Percentiles rank a stretch among this genome's conserved stretches.
Evolutionary conservation across 2,113 vertebrate genomes (phyloP).

Genomic region (Heterotis niloticus): DNA sequence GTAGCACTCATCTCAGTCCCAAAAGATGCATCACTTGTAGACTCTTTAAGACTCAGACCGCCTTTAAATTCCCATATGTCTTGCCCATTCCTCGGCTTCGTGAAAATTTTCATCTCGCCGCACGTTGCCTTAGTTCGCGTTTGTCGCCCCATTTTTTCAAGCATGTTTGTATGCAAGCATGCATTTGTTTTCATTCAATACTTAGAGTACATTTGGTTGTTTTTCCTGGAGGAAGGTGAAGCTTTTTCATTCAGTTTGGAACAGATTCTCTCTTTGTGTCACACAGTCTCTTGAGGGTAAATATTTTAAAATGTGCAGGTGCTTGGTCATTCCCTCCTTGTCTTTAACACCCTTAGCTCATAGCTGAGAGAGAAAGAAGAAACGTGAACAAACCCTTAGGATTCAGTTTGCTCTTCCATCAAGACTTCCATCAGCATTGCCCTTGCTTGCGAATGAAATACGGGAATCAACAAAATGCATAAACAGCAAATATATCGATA

Average conservation of each 20-base stretch:
- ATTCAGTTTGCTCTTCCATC: not conserved
- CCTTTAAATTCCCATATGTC: too few relatives aligned
- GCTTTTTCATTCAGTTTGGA: not conserved
- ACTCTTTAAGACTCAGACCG: not conserved
- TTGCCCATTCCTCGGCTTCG: too few relatives aligned
- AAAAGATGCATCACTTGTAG: not conserved
- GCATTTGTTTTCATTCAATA: constrained; percentile 13
- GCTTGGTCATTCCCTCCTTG: too few relatives aligned
- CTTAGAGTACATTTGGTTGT: not conserved
- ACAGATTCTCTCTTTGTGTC: not conserved
- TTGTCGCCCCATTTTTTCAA: constrained; percentile 6
- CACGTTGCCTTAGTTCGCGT: too few relatives aligned
- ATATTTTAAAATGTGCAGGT: not conserved
- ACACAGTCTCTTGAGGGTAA: not conserved
- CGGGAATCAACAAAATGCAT: too few relatives aligned
- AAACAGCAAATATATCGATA: too few relatives aligned
- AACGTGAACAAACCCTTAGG: not conserved
- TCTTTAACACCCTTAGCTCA: not conserved
- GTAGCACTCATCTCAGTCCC: not conserved
- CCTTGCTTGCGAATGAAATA: too few relatives aligned
- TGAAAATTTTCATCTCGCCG: too few relatives aligned
- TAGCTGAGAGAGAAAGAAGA: not conserved
- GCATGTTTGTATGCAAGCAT: constrained; percentile 16
- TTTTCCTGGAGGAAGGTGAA: not conserved
- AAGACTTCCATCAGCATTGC: too few relatives aligned